Conservation (phyloP, 1,140 invertebrate species). For the Drosophila cardini region DNA sequence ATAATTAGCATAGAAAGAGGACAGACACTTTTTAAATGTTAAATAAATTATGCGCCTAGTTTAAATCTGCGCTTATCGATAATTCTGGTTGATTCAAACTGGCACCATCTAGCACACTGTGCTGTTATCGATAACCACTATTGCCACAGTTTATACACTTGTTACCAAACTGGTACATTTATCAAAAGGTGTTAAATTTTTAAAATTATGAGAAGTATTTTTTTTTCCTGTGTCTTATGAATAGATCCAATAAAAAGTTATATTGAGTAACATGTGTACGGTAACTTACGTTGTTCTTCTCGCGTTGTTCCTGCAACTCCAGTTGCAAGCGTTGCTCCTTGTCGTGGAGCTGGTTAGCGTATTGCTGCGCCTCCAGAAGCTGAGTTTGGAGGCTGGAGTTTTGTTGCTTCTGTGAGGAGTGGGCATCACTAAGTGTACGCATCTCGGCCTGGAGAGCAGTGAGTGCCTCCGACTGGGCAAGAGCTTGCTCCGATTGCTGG, state of each 20-base stretch:
- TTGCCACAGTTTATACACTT: no score
- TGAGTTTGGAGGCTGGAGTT: conserved; percentile 59
- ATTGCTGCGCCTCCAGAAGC: conserved; percentile 64
- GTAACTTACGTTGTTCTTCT: conserved; percentile 91
- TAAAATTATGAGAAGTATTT: no score
- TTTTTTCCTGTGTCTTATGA: no score
- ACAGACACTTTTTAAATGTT: no score
- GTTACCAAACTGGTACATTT: no score
- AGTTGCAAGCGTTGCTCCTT: conserved; percentile 76
- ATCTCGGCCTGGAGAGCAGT: conserved; percentile 51
- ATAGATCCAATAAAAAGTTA: not conserved
- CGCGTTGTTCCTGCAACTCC: conserved; percentile 88
- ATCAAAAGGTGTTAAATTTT: no score
- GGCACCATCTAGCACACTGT: no score
- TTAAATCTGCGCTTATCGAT: no score
- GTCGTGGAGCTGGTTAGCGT: conserved; percentile 56
- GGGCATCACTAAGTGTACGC: conserved; percentile 45
- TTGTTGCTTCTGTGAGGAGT: conserved; percentile 56
- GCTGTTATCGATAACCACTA: no score
- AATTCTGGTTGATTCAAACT: no score
- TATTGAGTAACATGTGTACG: not conserved
- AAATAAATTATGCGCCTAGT: no score
- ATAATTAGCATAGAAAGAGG: not conserved
- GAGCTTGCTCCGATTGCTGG: conserved; percentile 65
- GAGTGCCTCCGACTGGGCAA: conserved; percentile 53